Evolutionary conservation across 2,797 vertebrate genomes (phyloP).

Genomic region (Morelia viridis): DNA sequence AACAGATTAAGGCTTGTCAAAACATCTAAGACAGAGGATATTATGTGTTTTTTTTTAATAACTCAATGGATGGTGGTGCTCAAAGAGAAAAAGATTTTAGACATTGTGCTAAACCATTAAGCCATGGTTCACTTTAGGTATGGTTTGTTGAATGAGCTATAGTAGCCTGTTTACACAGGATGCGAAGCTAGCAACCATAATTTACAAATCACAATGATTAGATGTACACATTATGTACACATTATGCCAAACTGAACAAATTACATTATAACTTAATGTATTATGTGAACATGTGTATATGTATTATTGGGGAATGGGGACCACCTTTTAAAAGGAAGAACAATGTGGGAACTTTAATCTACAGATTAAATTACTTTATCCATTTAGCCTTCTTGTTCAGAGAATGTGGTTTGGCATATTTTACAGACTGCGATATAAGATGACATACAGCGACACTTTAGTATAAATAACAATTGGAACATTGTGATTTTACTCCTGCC

Average conservation of each 20-base stretch:
- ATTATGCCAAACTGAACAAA: neutral
- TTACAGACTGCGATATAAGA: neutral
- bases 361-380: neutral
- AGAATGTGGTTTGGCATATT: neutral
- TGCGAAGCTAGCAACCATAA: neutral
- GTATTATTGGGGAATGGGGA: neutral
- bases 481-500: conserved; percentile 6
- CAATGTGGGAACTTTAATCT: neutral
- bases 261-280: neutral
- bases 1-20: neutral
- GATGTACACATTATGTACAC: neutral
- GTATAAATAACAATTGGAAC: conserved; percentile 32
- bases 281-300: neutral
- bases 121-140: neutral
- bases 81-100: neutral
- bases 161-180: neutral
- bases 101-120: neutral
- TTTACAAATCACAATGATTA: neutral
- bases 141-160: neutral
- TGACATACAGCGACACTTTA: conserved; percentile 9
- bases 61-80: neutral
- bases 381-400: neutral
- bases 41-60: neutral
- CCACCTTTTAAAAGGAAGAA: neutral
- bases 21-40: neutral